Evolutionary conservation across 2,113 vertebrate genomes (phyloP).

Genomic region (Spea multiplicata): DNA sequence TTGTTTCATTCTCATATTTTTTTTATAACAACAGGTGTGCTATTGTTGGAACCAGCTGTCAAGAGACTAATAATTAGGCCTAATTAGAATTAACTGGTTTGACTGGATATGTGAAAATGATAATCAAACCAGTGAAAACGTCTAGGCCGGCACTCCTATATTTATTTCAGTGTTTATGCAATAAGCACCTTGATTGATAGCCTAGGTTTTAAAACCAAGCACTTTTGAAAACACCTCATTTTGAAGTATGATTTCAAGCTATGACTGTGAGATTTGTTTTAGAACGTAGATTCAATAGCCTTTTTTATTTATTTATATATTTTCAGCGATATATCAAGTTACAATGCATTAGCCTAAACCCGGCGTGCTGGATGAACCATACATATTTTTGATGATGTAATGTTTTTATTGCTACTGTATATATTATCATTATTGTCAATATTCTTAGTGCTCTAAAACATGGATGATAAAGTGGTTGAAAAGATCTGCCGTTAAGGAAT

Average conservation of each 20-base stretch:
- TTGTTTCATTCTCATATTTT: slow-evolving; percentile 38
- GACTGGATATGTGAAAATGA: slow-evolving; percentile 49
- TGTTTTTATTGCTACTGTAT: too few relatives aligned
- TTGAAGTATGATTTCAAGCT: not conserved
- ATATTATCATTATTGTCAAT: too few relatives aligned
- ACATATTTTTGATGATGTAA: too few relatives aligned
- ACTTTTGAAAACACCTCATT: slow-evolving; percentile 7
- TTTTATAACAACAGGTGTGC: slow-evolving; percentile 37
- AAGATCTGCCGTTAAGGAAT: too few relatives aligned
- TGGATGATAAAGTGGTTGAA: too few relatives aligned
- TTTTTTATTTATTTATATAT: not conserved
- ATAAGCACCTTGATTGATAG: slow-evolving; percentile 16
- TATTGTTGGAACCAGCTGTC: slow-evolving; percentile 49
- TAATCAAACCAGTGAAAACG: slow-evolving; percentile 36
- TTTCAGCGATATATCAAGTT: not conserved
- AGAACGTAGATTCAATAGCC: not conserved
- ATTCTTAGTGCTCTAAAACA: too few relatives aligned
- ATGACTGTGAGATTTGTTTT: not conserved
- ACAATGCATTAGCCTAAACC: too few relatives aligned
- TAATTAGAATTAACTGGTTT: slow-evolving; percentile 52
- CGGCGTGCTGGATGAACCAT: too few relatives aligned
- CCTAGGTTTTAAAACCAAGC: not conserved
- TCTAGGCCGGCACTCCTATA: slow-evolving; percentile 27
- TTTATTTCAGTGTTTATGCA: not conserved
- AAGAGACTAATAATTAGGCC: slow-evolving; percentile 48